Evolutionary conservation across 1,140 invertebrate species (phyloP).

Genomic region (Drosophila repleta): DNA sequence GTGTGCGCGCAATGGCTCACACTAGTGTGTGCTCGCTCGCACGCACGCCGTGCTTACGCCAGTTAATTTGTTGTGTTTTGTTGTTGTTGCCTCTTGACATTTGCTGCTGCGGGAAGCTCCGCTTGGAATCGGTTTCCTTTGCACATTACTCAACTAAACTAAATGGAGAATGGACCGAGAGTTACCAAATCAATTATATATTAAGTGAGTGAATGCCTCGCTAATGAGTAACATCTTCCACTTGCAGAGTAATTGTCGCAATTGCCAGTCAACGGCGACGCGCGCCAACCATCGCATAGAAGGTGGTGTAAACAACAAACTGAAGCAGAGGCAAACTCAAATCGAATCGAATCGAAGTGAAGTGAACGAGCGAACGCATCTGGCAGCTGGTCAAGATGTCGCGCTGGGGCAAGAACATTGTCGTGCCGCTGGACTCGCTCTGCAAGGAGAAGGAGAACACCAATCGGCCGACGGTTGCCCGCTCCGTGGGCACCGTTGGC

Average conservation of each 20-base stretch:
- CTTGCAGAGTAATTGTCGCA: slow-evolving; percentile 43
- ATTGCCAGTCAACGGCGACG: slow-evolving; percentile 30
- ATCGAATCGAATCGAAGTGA: no score
- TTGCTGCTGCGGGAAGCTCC: slow-evolving; percentile 22
- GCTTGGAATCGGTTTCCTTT: slow-evolving; percentile 24
- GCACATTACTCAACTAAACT: not conserved
- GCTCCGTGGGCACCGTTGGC: slow-evolving; percentile 94
- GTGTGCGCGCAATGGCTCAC: slow-evolving; percentile 34
- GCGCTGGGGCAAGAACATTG: slow-evolving; percentile 87
- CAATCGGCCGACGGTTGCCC: slow-evolving; percentile 93
- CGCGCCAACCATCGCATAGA: slow-evolving; percentile 19
- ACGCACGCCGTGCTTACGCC: slow-evolving; percentile 47
- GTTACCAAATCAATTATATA: not conserved
- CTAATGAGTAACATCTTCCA: slow-evolving; percentile 1
- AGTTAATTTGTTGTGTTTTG: slow-evolving; percentile 69
- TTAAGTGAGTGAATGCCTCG: not conserved
- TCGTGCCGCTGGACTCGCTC: slow-evolving; percentile 86
- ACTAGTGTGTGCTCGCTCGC: slow-evolving; percentile 68
- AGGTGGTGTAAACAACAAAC: slow-evolving; percentile 38
- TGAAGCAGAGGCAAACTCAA: slow-evolving; percentile 20
- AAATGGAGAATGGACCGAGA: no score
- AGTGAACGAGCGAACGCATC: no score
- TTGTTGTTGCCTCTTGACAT: slow-evolving; percentile 67
- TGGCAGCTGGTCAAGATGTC: slow-evolving; percentile 84
- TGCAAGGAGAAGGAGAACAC: slow-evolving; percentile 91